Conservation (phyloP, 2,888 invertebrate species). For the Amiota mariae region DNA sequence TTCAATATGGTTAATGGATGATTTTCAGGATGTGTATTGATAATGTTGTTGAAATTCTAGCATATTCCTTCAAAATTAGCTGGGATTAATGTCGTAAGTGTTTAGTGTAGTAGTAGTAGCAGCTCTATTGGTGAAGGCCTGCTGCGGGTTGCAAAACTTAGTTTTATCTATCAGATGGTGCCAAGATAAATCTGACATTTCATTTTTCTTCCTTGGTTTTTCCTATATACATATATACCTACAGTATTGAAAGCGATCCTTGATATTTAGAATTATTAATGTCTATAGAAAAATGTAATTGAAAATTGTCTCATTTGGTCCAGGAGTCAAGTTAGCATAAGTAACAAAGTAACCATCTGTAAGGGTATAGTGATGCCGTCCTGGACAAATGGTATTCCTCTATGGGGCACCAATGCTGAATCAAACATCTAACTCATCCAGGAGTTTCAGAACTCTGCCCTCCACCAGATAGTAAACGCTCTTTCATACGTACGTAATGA, state of each 20-base stretch:
- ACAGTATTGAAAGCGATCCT: constrained; percentile 42
- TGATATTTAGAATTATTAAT: too few relatives aligned
- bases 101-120: neutral
- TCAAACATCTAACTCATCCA: too few relatives aligned
- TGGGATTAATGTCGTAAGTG: constrained; percentile 56
- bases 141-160: constrained; percentile 59
- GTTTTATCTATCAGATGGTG: constrained; percentile 44
- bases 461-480: too few relatives aligned
- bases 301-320: too few relatives aligned
- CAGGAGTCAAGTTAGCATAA: too few relatives aligned
- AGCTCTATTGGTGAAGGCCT: neutral
- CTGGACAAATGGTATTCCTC: too few relatives aligned
- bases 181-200: constrained; percentile 40
- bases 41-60: constrained; percentile 65
- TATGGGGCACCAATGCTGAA: too few relatives aligned
- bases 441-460: too few relatives aligned
- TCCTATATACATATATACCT: constrained; percentile 55
- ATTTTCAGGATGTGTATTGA: constrained; percentile 43
- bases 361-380: too few relatives aligned
- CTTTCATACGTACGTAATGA: too few relatives aligned
- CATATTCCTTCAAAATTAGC: constrained; percentile 64
- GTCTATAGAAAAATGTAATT: too few relatives aligned
- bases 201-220: constrained; percentile 36
- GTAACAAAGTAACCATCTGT: too few relatives aligned
- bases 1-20: constrained; percentile 51